Base-by-base conservation (phyloP, 2,797 vertebrate species). In the Diplodus sargus region DNA sequence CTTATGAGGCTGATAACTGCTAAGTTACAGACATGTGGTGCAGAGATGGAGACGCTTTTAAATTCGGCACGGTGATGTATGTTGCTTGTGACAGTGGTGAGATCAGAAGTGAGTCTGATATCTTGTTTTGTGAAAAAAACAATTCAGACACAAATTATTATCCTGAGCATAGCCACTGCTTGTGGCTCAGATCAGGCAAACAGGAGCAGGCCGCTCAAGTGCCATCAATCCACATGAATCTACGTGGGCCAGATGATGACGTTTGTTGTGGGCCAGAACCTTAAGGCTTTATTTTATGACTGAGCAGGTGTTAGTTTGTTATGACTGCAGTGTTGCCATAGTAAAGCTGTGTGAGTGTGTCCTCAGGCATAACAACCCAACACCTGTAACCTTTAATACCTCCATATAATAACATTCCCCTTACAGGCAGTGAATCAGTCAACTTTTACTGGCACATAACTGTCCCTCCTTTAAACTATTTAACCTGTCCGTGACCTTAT, bases 241-340 rank as follows among this genome's bases (percentile, higher is more conserved):
- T 39, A 39, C 39, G 4, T 43, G 39, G 39, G 9, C 39, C 39
- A 11, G 39, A 39, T 11, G 39, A 39, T 10, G 8, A 39, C 3
- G 9, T 39, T 7, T 39, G 39, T 39, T 39, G 39, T 39, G 39
- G 39, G 39, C 10, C 10, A 39, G 39, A 22, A 28, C 13, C 4
- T 23, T 2, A 42, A 15, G 39, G 28, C 10, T 23, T 49, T 23
- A 48, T 47, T 39, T 11, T 57, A 15, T 22, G 9, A 48, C 42
- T 17, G 5, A 72, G 28, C 58, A 76, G 69, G 28, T 69, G 73
- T 59, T 60, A 17, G 57, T 71, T 53, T 71, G 51, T 71, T 67
- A 25, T 67, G 71, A 58, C 62, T 58, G 39, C 5, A 23, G 49
- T 47, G 76, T 22, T 65, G 20, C 64, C 60, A 69, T 18, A 20